Evolutionary conservation across 2,797 vertebrate genomes (phyloP), one percentile per base, ranked within the genome.

Genomic region (Holocentrus rufus): DNA sequence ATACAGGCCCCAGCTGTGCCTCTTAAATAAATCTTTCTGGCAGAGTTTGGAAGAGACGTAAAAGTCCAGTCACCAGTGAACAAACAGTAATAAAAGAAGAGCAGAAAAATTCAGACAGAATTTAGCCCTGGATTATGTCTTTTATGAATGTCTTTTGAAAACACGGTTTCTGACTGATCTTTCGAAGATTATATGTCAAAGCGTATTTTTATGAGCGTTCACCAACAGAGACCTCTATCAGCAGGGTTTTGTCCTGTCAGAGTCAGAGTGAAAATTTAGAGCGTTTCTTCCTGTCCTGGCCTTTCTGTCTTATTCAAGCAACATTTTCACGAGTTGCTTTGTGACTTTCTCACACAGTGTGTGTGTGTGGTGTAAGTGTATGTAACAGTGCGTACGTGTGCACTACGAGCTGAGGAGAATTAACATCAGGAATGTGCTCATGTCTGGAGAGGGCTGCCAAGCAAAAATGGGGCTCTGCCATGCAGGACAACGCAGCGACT

Each of bases 21-120:
- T 84, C 66, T 81, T 79, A 83, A 88, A 87, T 60, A 77, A 85
- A 86, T 66, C 57, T 57, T 82, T 80, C 57, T 23, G 10, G 57
- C 52, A 36, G 64, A 65, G 81, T 71, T 70, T 58, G 54, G 50
- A 81, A 54, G 22, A 49, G 47, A 62, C 39, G 61, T 58, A 53
- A 57, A 67, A 63, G 52, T 61, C 57, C 50, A 20, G 46, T 25
- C 47, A 58, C 50, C 7, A 18, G 42, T 59, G 67, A 73, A 60
- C 20, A 65, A 69, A 81, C 34, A 62, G 39, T 34, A 46, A 72
- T 10, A 53, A 50, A 52, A 11, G 36, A 76, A 54, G 47, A 73
- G 34, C 72, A 69, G 50, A 44, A 70, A 77, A 49, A 23, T 58
- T 53, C 49, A 69, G 55, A 65, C 47, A 44, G 36, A 30, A 68